Evolutionary conservation across 2,113 vertebrate genomes (phyloP).

Genomic region (Amblyopsis rosae): DNA sequence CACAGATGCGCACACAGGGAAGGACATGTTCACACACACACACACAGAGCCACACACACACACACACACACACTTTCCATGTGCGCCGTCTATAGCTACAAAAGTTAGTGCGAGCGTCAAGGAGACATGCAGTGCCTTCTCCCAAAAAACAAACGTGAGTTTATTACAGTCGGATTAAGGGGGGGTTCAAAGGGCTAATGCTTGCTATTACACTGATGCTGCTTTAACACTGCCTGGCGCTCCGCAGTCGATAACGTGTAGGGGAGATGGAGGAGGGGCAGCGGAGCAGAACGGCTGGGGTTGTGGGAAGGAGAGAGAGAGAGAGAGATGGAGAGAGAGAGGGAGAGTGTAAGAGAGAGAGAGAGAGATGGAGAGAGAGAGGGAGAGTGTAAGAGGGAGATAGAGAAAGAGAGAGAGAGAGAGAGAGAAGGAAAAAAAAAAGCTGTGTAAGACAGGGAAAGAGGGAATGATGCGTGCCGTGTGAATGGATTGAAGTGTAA

Average conservation of each 20-base stretch:
- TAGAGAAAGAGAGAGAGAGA: slow-evolving; percentile 16
- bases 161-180: slow-evolving; percentile 75
- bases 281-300: slow-evolving; percentile 54
- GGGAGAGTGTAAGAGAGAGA: slow-evolving; percentile 21
- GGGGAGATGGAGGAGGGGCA: slow-evolving; percentile 58
- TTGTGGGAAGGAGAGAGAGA: neutral
- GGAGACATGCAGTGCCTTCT: neutral
- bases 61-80: neutral
- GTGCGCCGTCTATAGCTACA: slow-evolving; percentile 15
- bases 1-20: neutral
- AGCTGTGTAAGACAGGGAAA: slow-evolving; percentile 38
- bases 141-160: slow-evolving; percentile 57
- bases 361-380: neutral
- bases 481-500: slow-evolving; percentile 51
- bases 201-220: slow-evolving; percentile 68
- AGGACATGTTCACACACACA: neutral
- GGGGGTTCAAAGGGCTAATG: slow-evolving; percentile 73
- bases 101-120: slow-evolving; percentile 6
- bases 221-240: slow-evolving; percentile 69
- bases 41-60: slow-evolving; percentile 30
- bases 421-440: slow-evolving; percentile 4
- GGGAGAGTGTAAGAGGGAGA: slow-evolving; percentile 19
- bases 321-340: neutral
- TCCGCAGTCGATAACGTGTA: slow-evolving; percentile 72
- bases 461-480: slow-evolving; percentile 46